phyloP scores from a whole-genome alignment of 1,140 invertebrate genomes.

The Nasonia giraulti region DNA sequence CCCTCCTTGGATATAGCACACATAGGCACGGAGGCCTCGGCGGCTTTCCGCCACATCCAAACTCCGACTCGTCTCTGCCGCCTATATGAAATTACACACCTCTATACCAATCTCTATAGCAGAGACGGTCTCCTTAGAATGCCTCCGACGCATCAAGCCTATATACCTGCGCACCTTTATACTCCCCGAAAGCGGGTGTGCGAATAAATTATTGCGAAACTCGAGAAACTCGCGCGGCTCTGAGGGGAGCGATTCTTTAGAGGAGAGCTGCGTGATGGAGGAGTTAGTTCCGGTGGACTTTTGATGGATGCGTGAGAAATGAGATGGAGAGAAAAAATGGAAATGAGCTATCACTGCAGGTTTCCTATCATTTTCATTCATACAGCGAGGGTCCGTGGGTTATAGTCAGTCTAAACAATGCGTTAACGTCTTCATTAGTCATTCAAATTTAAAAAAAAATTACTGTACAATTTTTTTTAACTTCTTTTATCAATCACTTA shows the following conservation, averaged over 20 bases:
- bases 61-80: background rate
- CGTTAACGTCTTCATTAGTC: too few species aligned
- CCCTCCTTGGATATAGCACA: background rate
- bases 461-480: too few species aligned
- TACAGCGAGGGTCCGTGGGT: too few species aligned
- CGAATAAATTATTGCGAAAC: conserved; percentile 41
- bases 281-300: background rate
- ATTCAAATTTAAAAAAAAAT: too few species aligned
- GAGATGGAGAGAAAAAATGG: background rate
- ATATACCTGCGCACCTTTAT: background rate
- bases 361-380: too few species aligned
- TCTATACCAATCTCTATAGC: background rate
- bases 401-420: conserved; percentile 22
- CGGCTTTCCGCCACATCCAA: conserved; percentile 6
- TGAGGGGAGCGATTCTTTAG: background rate
- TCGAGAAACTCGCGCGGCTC: conserved; percentile 12
- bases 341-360: too few species aligned
- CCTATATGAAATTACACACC: conserved; percentile 42
- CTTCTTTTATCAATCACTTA: too few species aligned
- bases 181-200: background rate
- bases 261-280: background rate
- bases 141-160: background rate
- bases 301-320: background rate
- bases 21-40: background rate
- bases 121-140: conserved; percentile 12